Base-by-base conservation (phyloP, 1,140 invertebrate species). In the Chelonus insularis region DNA sequence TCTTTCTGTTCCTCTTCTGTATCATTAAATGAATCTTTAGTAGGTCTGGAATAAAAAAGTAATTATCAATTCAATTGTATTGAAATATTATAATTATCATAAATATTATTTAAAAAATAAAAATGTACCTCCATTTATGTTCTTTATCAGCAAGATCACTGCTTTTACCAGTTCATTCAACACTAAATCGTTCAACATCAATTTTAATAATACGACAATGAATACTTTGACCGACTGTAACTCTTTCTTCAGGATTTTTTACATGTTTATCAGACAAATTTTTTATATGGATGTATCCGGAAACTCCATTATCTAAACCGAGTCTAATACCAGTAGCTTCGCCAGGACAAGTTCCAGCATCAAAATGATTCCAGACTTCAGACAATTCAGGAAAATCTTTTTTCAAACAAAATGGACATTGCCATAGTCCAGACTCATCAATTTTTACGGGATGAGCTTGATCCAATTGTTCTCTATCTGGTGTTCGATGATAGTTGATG, bases 321-420 rank as follows among this genome's bases (percentile, higher is more conserved):
- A 96, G 83, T 58, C 91, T 86, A 0, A 99, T 90, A 1, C 98
- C 98, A 0, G 92, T 92, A 1, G 96, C 93, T 79, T 96, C 92
- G 0, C 98, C 98, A 0, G 93, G 95, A 83, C 97, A 99, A 16
- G 91, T 89, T 29, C 92, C 93, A 37, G 94, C 91, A 80, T 98
- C 96, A 83, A 98, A 98, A 81, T 99, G 96, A 83, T 95, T 96
- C 96, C 96, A 98, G 3, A 98, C 93, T 80, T 99, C 95, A 34
- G 93, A 94, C 1, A 98, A 82, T 74, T 98, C 96, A 0, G 93
- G 91, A 70, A 98, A 97, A 75, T 97, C 92, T 77, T 95, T n/a
- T n/a, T n/a, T n/a, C n/a, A n/a, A n/a, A n/a, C n/a, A n/a, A n/a
- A n/a, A n/a, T n/a, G n/a, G n/a, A n/a, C n/a, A n/a, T n/a, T n/a